phyloP scores from a whole-genome alignment of 2,797 vertebrate species.

The Phoeniculus purpureus region DNA sequence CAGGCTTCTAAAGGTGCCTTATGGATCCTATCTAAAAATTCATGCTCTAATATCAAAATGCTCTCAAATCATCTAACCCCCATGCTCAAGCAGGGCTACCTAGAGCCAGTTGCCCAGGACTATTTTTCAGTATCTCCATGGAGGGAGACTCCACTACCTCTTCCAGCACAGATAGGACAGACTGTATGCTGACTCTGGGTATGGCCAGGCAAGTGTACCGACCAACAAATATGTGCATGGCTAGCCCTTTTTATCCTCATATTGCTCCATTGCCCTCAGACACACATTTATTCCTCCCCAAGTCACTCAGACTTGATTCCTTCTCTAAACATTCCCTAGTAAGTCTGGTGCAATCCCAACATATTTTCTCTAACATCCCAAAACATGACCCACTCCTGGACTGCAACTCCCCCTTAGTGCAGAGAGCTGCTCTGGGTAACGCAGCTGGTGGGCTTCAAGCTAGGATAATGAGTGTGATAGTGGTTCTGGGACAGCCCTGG shows the following conservation, averaged over 20 bases:
- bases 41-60: not conserved
- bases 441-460: not conserved
- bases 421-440: not conserved
- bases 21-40: not conserved
- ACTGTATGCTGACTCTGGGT: not conserved
- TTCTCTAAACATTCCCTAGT: not conserved
- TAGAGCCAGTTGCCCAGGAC: not conserved
- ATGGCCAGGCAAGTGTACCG: not conserved
- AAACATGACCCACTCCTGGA: not conserved
- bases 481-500: not conserved
- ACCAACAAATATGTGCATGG: not conserved
- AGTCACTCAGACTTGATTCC: not conserved
- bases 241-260: not conserved
- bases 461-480: not conserved
- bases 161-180: not conserved
- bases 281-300: not conserved
- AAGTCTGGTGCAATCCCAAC: not conserved
- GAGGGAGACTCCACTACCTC: not conserved
- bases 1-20: not conserved
- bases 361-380: not conserved
- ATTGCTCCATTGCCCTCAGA: not conserved
- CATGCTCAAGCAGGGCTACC: not conserved
- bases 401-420: not conserved
- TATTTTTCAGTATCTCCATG: not conserved
- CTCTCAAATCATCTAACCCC: not conserved